Conservation (phyloP, 2,797 vertebrate genomes). For the Myotis findleyi region DNA sequence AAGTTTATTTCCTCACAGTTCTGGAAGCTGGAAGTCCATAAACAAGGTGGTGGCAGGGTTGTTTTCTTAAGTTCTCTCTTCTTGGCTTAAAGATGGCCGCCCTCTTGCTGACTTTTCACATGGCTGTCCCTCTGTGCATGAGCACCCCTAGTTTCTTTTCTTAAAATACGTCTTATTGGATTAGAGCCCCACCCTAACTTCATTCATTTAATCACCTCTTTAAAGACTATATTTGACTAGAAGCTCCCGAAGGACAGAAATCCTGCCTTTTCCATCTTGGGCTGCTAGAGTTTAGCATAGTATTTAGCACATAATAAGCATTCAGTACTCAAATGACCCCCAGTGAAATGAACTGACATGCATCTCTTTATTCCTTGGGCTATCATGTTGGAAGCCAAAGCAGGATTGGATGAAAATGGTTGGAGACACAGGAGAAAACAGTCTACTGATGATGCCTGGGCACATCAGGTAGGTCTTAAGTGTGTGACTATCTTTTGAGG, state of each 20-base stretch:
- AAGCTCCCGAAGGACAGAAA: neutral
- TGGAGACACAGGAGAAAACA: neutral
- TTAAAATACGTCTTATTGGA: neutral
- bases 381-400: neutral
- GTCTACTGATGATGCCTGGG: conserved; percentile 70
- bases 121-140: neutral
- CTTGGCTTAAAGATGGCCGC: neutral
- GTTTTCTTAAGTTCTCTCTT: neutral
- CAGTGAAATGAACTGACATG: neutral
- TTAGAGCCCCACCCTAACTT: neutral
- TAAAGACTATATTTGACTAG: neutral
- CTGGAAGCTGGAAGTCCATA: neutral
- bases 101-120: neutral
- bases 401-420: neutral
- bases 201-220: neutral
- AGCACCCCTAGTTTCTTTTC: neutral
- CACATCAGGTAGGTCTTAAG: neutral
- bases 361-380: neutral
- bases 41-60: neutral
- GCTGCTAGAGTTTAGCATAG: neutral
- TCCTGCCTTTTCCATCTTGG: neutral
- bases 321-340: neutral
- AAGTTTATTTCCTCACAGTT: neutral
- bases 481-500: neutral
- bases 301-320: neutral